A percentile compares a stretch with the other conserved stretches of the same genome.
These are phyloP conservation scores for Salarias fasciatus DNA, from an alignment of 2,797 vertebrate species.

Conservation along the genomic window DNA sequence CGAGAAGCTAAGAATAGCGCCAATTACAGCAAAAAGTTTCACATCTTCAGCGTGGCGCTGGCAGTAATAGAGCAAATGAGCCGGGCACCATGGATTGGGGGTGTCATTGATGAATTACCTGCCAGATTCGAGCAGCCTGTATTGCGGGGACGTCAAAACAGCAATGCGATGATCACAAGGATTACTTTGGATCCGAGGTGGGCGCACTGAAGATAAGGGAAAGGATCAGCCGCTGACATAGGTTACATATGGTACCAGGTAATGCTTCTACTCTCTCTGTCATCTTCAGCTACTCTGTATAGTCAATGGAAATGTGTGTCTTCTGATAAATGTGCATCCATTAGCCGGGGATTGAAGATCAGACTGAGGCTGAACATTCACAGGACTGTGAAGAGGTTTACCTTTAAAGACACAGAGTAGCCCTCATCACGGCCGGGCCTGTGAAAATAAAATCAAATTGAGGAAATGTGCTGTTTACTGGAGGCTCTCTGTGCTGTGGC, in stretches of 20 bases:
- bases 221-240: conserved; percentile 67
- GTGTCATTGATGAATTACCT: conserved; percentile 68
- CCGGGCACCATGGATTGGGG: conserved; percentile 46
- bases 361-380: not conserved
- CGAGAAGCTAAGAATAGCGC: conserved; percentile 80
- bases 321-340: conserved; percentile 15
- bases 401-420: conserved; percentile 24
- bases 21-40: conserved; percentile 76
- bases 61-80: conserved; percentile 50
- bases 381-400: conserved; percentile 14
- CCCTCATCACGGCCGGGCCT: conserved; percentile 40
- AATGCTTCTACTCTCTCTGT: conserved; percentile 26
- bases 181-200: conserved; percentile 71
- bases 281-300: conserved; percentile 10
- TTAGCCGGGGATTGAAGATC: conserved; percentile 1
- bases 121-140: conserved; percentile 57
- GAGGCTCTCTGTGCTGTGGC: conserved; percentile 19
- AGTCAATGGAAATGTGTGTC: conserved; percentile 12
- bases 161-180: conserved; percentile 72
- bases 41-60: conserved; percentile 39
- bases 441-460: conserved; percentile 19
- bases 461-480: conserved; percentile 26
- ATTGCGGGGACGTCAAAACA: conserved; percentile 71
- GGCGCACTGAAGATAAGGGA: conserved; percentile 65
- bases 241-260: conserved; percentile 74